Evolutionary conservation across 2,888 invertebrate genomes (phyloP).

Genomic region (Pristionchus maxplancki): DNA sequence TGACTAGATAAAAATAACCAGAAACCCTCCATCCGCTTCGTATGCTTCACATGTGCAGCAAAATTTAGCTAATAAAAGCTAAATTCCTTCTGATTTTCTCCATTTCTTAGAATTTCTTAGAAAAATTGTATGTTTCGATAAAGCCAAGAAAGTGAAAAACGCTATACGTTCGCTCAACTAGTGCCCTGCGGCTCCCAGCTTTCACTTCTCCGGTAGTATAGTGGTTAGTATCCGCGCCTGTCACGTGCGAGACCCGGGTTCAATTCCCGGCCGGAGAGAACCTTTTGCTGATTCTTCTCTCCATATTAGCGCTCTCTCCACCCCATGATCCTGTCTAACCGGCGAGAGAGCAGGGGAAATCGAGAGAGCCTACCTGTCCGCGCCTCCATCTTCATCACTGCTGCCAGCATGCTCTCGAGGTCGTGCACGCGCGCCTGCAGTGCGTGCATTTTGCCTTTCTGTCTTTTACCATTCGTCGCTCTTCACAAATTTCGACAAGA

Average conservation of each 20-base stretch:
- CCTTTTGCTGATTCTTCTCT: slow-evolving; percentile 28
- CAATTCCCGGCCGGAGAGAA: slow-evolving; percentile 66
- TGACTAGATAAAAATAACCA: too few relatives aligned
- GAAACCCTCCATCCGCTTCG: too few relatives aligned
- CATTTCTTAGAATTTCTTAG: too few relatives aligned
- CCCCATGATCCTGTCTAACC: too few relatives aligned
- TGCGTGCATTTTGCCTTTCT: not conserved
- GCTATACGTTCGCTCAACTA: too few relatives aligned
- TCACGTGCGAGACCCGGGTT: slow-evolving; percentile 73
- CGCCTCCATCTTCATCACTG: slow-evolving; percentile 73
- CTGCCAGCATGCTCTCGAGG: slow-evolving; percentile 72
- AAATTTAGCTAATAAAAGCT: too few relatives aligned
- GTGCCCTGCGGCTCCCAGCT: not conserved
- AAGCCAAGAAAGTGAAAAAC: too few relatives aligned
- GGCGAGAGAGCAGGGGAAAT: too few relatives aligned
- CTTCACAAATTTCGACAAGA: not conserved
- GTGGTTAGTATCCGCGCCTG: slow-evolving; percentile 71
- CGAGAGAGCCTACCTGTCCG: slow-evolving; percentile 61
- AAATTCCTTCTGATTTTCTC: too few relatives aligned
- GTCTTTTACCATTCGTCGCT: not conserved
- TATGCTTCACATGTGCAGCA: too few relatives aligned
- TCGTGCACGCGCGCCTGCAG: slow-evolving; percentile 70
- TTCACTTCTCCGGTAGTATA: slow-evolving; percentile 63
- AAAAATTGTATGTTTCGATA: too few relatives aligned
- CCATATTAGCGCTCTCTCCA: not conserved